Conservation (phyloP, 64 coral and sea anemone genomes). For the Acropora tenuis region DNA sequence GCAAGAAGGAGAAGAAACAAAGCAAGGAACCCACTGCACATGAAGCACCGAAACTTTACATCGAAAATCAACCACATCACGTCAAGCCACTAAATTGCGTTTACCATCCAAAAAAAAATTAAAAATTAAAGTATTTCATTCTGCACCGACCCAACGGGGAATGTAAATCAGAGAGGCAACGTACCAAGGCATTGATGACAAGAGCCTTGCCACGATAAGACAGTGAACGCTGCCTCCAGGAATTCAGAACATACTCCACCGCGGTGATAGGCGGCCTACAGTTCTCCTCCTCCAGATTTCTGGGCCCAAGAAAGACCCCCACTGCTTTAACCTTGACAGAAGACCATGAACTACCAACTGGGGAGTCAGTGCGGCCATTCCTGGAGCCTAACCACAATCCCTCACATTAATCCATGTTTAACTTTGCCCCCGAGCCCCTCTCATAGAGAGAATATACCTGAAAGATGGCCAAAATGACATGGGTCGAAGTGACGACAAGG, state of each 20-base stretch:
- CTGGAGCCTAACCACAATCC: background rate
- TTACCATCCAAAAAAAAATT: too few relatives aligned
- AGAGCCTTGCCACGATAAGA: background rate
- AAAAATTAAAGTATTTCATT: too few relatives aligned
- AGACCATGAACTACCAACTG: background rate
- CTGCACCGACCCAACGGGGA: too few relatives aligned
- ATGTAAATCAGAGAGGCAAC: too few relatives aligned
- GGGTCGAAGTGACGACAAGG: background rate
- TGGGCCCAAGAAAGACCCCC: background rate
- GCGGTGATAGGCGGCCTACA: background rate
- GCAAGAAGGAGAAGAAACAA: too few relatives aligned
- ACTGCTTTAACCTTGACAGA: background rate
- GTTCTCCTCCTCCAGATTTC: background rate
- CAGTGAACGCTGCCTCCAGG: constrained; percentile 43
- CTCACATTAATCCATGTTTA: background rate
- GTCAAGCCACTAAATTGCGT: too few relatives aligned
- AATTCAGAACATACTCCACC: background rate
- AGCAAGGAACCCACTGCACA: too few relatives aligned
- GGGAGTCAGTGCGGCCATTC: background rate
- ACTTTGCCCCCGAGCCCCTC: background rate
- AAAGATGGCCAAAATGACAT: background rate
- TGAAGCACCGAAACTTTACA: too few relatives aligned
- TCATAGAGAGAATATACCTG: background rate
- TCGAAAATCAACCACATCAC: too few relatives aligned
- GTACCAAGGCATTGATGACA: too few relatives aligned